phyloP scores from a whole-genome alignment of 2,888 invertebrate species.

The Metellina segmentata region DNA sequence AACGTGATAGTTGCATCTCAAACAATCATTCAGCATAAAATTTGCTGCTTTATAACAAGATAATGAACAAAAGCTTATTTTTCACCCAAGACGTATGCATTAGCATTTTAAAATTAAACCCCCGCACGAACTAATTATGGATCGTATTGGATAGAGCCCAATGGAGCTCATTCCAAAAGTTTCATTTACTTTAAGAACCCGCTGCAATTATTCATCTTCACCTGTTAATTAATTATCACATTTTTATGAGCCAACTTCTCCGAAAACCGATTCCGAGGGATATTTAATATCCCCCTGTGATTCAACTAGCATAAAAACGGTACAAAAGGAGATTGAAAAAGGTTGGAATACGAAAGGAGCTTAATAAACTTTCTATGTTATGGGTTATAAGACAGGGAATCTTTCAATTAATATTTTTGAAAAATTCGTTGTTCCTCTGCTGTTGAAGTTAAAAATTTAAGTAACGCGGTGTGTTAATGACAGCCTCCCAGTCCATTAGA shows the following conservation, averaged over 20 bases:
- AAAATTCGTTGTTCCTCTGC: neutral
- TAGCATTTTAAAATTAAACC: no score
- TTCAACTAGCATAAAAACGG: neutral
- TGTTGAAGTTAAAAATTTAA: neutral
- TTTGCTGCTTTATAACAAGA: no score
- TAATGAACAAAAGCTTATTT: no score
- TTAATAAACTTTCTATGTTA: neutral
- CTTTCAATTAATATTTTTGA: neutral
- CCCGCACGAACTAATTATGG: no score
- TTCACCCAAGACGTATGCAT: no score
- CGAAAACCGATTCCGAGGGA: neutral
- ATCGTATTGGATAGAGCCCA: neutral
- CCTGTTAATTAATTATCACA: slow-evolving; percentile 26
- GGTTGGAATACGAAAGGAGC: neutral
- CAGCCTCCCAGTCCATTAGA: neutral
- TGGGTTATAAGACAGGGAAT: neutral
- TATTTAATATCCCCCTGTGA: neutral
- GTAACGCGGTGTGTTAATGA: neutral
- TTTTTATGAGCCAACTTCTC: neutral
- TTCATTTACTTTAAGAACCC: neutral
- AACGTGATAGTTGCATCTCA: no score
- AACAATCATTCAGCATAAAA: no score
- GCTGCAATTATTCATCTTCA: slow-evolving; percentile 9
- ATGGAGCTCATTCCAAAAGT: neutral
- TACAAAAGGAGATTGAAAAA: neutral